phyloP scores from a whole-genome alignment of 2,888 invertebrate species.

The Blera fallax region DNA sequence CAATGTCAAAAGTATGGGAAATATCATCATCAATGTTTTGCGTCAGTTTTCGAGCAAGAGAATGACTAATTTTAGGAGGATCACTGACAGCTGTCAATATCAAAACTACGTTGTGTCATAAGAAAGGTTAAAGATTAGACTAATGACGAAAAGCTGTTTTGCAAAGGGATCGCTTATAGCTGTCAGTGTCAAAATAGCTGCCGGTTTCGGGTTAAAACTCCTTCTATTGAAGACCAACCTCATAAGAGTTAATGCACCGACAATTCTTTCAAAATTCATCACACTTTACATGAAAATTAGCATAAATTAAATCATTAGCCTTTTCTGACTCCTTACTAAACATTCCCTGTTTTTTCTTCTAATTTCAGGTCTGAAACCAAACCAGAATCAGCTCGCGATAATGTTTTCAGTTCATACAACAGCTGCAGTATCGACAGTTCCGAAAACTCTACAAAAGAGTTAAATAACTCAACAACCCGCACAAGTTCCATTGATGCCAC shows the following conservation, averaged over 20 bases:
- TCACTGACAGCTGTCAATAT: not conserved
- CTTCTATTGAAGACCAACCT: no score
- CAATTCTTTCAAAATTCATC: not conserved
- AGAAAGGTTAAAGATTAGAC: not conserved
- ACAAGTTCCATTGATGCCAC: slow-evolving; percentile 61
- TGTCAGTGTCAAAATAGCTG: no score
- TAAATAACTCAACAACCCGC: slow-evolving; percentile 32
- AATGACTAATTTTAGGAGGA: not conserved
- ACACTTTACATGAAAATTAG: no score
- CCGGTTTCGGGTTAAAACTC: no score
- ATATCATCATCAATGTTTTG: not conserved
- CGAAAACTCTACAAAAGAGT: slow-evolving; percentile 67
- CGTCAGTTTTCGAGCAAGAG: not conserved
- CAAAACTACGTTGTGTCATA: not conserved
- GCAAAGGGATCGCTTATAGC: no score
- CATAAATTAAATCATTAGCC: no score
- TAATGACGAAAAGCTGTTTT: no score
- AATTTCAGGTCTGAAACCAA: slow-evolving; percentile 78
- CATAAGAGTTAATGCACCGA: no score
- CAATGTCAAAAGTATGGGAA: not conserved
- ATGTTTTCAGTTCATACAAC: slow-evolving; percentile 79
- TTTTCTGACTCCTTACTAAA: no score
- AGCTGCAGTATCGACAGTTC: slow-evolving; percentile 76
- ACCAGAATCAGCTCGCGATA: slow-evolving; percentile 80
- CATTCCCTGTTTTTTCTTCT: slow-evolving; percentile 17